Evolutionary conservation across 2,888 invertebrate species (phyloP).

Genomic region (Itoplectis maculator): DNA sequence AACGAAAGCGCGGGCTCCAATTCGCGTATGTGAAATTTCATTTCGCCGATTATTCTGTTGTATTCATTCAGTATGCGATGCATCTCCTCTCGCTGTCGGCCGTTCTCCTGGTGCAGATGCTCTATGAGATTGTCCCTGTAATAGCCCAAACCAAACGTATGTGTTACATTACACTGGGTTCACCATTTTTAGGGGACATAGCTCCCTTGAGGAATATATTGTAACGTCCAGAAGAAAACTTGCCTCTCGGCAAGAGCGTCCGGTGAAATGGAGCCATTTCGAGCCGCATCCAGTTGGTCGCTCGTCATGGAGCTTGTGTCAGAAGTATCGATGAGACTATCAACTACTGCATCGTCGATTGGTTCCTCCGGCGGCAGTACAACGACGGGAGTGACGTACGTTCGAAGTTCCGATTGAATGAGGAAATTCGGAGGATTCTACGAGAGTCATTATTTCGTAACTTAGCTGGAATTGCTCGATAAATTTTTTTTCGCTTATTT

Average conservation of each 20-base stretch:
- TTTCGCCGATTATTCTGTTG: slow-evolving; percentile 78
- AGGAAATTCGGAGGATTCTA: slow-evolving; percentile 97
- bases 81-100: slow-evolving; percentile 87
- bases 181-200: too few relatives aligned
- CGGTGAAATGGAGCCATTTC: slow-evolving; percentile 85
- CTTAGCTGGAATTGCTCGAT: background rate
- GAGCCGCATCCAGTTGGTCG: slow-evolving; percentile 79
- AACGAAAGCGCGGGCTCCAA: slow-evolving; percentile 79
- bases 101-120: slow-evolving; percentile 91
- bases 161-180: background rate
- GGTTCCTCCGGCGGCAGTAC: slow-evolving; percentile 90
- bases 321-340: slow-evolving; percentile 89
- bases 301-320: slow-evolving; percentile 86
- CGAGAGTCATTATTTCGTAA: slow-evolving; percentile 33
- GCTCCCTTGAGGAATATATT: background rate
- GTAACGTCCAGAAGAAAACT: slow-evolving; percentile 39
- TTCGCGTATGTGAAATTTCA: slow-evolving; percentile 78
- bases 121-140: slow-evolving; percentile 91
- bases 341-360: slow-evolving; percentile 86
- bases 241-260: slow-evolving; percentile 85
- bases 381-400: slow-evolving; percentile 97
- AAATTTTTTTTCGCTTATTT: slow-evolving; percentile 20
- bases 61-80: slow-evolving; percentile 75
- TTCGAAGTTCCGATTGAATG: slow-evolving; percentile 95
- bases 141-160: background rate